phyloP scores from a whole-genome alignment of 2,888 invertebrate genomes.

The Drosophila mulleri region DNA sequence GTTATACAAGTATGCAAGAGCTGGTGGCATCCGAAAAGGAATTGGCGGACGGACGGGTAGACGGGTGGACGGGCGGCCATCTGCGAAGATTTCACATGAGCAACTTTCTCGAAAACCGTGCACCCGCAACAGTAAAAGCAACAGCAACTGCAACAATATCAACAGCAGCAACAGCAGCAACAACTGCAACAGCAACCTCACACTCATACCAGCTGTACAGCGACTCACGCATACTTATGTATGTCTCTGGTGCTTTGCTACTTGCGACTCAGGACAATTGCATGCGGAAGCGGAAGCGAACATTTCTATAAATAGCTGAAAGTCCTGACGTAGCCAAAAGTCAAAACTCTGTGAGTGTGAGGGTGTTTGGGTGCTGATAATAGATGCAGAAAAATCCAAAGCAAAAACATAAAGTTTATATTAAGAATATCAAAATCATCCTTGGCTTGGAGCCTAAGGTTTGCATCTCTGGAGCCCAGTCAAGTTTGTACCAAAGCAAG shows the following conservation, averaged over 20 bases:
- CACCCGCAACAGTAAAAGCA: conserved; percentile 23
- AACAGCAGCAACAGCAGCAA: neutral
- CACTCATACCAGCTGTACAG: neutral
- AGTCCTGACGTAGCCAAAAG: conserved; percentile 47
- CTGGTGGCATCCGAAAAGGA: conserved; percentile 26
- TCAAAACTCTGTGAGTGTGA: conserved; percentile 28
- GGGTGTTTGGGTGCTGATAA: neutral
- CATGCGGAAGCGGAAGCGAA: conserved; percentile 65
- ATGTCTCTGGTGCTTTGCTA: neutral
- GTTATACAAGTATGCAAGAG: conserved; percentile 45
- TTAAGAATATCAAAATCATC: neutral
- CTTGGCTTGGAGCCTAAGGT: neutral
- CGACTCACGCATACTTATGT: neutral
- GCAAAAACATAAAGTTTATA: neutral
- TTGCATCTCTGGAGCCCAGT: neutral
- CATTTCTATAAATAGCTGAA: conserved; percentile 64
- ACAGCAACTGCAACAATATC: neutral
- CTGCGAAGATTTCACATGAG: conserved; percentile 25
- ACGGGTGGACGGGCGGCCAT: conserved; percentile 15
- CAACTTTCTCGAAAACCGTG: conserved; percentile 23
- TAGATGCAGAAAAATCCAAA: neutral
- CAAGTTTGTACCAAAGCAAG: neutral
- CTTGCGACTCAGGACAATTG: conserved; percentile 56
- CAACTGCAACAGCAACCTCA: neutral
- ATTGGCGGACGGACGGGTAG: conserved; percentile 4